Conservation (phyloP, 2,888 invertebrate species). For the Catonia carolina region DNA sequence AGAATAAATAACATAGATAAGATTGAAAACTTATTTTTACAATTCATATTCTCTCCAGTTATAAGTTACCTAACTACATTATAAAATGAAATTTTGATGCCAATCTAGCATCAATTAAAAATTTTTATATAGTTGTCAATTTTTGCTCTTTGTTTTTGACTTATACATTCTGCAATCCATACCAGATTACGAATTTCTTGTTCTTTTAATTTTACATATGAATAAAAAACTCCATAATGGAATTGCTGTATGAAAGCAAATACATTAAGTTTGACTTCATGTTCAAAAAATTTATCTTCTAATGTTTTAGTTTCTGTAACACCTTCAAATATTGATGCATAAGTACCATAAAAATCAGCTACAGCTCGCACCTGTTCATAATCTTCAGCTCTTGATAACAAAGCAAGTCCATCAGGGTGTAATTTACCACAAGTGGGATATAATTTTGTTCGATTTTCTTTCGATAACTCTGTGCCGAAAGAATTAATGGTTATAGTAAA, state of each 20-base stretch:
- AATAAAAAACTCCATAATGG: constrained; percentile 98
- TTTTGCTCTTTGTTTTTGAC: constrained; percentile 96
- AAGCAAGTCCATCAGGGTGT: constrained; percentile 92
- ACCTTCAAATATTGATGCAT: constrained; percentile 92
- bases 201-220: constrained; percentile 96
- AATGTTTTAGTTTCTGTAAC: constrained; percentile 71
- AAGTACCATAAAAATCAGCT: constrained; percentile 48
- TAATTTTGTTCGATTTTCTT: constrained; percentile 93
- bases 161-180: constrained; percentile 99
- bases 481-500: constrained; percentile 99
- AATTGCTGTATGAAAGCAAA: constrained; percentile 97
- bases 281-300: constrained; percentile 99
- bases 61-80: no score
- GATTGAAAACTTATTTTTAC: no score
- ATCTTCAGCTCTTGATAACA: constrained; percentile 92
- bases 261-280: constrained; percentile 92
- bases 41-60: no score
- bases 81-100: no score
- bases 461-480: constrained; percentile 95
- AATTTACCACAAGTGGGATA: constrained; percentile 95
- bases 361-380: constrained; percentile 95
- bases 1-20: no score
- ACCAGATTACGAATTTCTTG: constrained; percentile 99
- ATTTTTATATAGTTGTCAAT: constrained; percentile 91
- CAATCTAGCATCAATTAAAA: no score